Percentiles rank a stretch among this genome's conserved stretches.
These are phyloP conservation scores for Prunella fulvescens DNA, from an alignment of 2,113 vertebrate species.

Conservation along the genomic window DNA sequence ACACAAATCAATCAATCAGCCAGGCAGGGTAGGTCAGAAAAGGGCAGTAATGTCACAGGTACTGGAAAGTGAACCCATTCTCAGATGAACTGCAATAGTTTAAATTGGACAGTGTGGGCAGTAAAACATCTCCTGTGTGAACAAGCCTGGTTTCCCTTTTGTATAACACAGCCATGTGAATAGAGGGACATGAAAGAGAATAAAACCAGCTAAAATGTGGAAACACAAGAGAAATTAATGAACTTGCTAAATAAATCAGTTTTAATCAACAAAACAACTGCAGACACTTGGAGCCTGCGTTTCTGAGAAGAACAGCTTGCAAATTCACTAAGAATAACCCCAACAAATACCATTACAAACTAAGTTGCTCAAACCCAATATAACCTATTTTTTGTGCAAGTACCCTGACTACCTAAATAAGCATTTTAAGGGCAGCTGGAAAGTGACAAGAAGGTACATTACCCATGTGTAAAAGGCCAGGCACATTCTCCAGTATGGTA, in stretches of 20 bases:
- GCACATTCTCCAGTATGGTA: conserved; percentile 83
- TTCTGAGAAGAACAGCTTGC: neutral
- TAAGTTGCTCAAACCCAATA: neutral
- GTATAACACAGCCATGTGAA: neutral
- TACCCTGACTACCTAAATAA: neutral
- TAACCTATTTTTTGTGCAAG: neutral
- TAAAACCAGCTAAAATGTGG: neutral
- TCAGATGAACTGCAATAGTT: neutral
- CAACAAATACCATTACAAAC: neutral
- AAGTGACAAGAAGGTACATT: conserved; percentile 32
- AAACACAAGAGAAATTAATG: neutral
- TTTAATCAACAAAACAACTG: neutral
- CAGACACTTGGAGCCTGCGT: neutral
- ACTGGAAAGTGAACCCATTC: neutral
- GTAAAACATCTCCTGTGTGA: neutral
- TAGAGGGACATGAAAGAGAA: neutral
- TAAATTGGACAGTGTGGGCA: neutral
- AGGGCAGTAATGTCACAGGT: neutral
- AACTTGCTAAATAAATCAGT: neutral
- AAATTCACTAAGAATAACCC: neutral
- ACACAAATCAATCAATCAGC: neutral
- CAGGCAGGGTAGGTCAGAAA: neutral
- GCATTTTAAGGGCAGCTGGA: neutral
- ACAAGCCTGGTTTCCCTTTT: neutral
- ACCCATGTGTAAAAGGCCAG: conserved; percentile 89